Base-by-base conservation (phyloP, 1,140 invertebrate species). In the Cotesia glomerata region DNA sequence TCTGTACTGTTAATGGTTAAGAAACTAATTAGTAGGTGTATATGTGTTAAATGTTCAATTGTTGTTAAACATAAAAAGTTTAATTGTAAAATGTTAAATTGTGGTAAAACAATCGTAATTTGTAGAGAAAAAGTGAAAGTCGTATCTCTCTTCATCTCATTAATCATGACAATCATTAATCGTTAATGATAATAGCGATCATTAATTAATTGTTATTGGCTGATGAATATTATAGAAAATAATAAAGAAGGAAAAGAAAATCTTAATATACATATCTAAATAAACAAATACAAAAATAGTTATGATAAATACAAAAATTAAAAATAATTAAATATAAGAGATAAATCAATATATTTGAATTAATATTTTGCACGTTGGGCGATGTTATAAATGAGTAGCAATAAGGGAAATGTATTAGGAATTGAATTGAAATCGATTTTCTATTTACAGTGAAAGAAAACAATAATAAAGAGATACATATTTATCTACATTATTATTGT, bases 21-120 rank as follows among this genome's bases (percentile, higher is more conserved):
- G 51, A 51, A 66, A 39, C 45, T 7, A 39, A 39, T n/a, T n/a
- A n/a, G 9, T 39, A 39, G 5, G 36, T 39, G 36, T 39, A 14
- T 68, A 51, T 68, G 26, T 68, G 34, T 68, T 32, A 54, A 54
- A 54, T 34, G 35, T n/a, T n/a, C n/a, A n/a, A n/a, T n/a, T n/a
- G n/a, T n/a, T n/a, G n/a, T n/a, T n/a, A n/a, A n/a, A n/a, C n/a
- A n/a, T n/a, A n/a, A n/a, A n/a, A n/a, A n/a, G n/a, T n/a, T n/a
- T n/a, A n/a, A n/a, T n/a, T n/a, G n/a, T n/a, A n/a, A n/a, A n/a
- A n/a, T n/a, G 52, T 68, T 32, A 54, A 35, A 54, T 26, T 68
- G 56, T 68, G 8, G 14, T 51, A 51, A 67, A 67, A 18, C 18
- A 68, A 51, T 68, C 18, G 52, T 49, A 67, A 51, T 13, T 14